Evolutionary conservation across 2,797 vertebrate species (phyloP), one percentile per base, ranked within the genome.

Genomic region (Chrysocyon brachyurus): DNA sequence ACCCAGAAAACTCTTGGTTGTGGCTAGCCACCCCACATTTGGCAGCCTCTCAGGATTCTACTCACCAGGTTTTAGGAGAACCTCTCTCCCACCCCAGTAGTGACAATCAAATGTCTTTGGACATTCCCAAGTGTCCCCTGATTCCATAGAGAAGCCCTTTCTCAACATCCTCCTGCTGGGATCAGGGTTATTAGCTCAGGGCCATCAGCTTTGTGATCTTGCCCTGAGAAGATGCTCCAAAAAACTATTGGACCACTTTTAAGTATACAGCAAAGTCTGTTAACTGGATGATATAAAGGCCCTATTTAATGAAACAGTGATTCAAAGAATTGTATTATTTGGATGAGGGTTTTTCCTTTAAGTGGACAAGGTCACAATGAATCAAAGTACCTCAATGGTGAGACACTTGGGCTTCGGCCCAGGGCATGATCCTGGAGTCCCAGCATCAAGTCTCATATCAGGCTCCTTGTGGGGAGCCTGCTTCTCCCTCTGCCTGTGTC

Each of bases 21-120:
- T 12, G 12, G 40, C 17, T 1, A 10, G 52, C 2, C 0, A 1
- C 2, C 28, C n/a, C 4, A 6, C 1, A 1, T 5, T 8, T 8
- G 19, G 40, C 2, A 52, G 52, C 33, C 9, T 31, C n/a, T 33
- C 6, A 0, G 33, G n/a, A 12, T 8, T 21, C 36, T 79, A 3
- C 16, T 1, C 15, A 1, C 0, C 3, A 52, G 21, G 26, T 12
- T 24, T 54, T 21, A 12, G 15, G 10, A 84, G 16, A 56, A 6
- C 3, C 54, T 54, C 17, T 56, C 0, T 31, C 7, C 8, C 28
- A 33, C 9, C n/a, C 49, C 12, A 12, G 12, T 6, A 0, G 17
- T 33, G n/a, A 8, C 10, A 54, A 19, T 15, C 31, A 9, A 28
- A 22, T 0, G 6, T n/a, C 70, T 33, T 21, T 3, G 0, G 49